Base-by-base conservation (phyloP, 1,140 invertebrate species). In the Drosophila oshimai region DNA sequence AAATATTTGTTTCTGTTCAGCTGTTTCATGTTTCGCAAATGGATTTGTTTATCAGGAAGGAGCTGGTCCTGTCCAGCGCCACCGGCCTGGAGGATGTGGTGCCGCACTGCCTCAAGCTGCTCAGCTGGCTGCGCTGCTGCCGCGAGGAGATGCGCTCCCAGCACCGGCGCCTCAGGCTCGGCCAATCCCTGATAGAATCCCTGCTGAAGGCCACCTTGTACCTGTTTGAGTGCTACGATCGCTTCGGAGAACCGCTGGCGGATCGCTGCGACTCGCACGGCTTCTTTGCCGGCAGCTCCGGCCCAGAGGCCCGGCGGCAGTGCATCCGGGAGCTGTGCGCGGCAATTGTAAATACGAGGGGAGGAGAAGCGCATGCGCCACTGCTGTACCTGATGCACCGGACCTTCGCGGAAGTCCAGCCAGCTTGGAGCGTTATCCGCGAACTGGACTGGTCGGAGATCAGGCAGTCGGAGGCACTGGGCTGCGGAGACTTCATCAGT, bases 191-290 rank as follows among this genome's bases (percentile, higher is more conserved):
- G 4, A 42, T 87, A 4, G 81, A 87, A 41, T 67, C 68, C 15
- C 42, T 81, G 49, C 51, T 77, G 1, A 87, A 87, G 37, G 81
- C 73, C 7, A 50, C 36, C 5, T n/a, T 87, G n/a, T 87, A 87
- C 12, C 36, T 87, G 10, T 41, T 46, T 13, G 81, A 87, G 28
- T 88, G 83, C 4, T 33, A 77, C 29, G 39, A 46, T 1, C 68
- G 58, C 4, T 28, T 69, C 9, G 83, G 83, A 0, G 69, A 57
- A 6, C 13, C 53, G 1, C 62, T 86, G 1, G 58, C 54, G 5
- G 83, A 76, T 10, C 47, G 24, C 20, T 29, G 60, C 31, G 53
- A 50, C 13, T 5, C 39, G 5, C 12, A 39, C 13, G 22, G 39
- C 0, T 87, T 65, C 15, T 61, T 58, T 4, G 50, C 31, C 3